Evolutionary conservation across 2,113 vertebrate genomes (phyloP), one percentile per base, ranked within the genome.

Genomic region (Hirundichthys speculiger): DNA sequence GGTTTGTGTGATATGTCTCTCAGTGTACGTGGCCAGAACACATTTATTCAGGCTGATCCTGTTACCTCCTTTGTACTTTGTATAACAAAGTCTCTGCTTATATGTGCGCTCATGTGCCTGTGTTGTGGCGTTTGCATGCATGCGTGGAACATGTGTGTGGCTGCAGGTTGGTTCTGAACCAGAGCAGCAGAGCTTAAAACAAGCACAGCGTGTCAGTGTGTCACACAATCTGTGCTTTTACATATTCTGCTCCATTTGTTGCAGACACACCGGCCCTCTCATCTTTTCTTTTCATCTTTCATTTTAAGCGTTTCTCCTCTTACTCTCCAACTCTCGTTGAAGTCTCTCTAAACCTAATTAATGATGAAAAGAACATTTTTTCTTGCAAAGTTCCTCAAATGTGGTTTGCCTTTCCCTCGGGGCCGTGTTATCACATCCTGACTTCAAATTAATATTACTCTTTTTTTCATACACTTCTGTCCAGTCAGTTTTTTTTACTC

Each of bases 331-430:
- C 83, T 90, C 84, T 86, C 91, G 87, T 73, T 70, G 54, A 72
- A 80, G 76, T 82, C 30, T 6, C 74, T 80, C 64, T 91, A 86
- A 91, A 88, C 86, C 74, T 92, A 92, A 94, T 93, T 90, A 89
- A 80, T 85, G 70, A 76, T 90, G 90, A 92, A 92, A 92, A 92
- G 89, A 87, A 90, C 89, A 83, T 92, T 93, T 82, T 91, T 86
- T 83, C 45, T 87, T 80, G 76, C 73, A 69, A 83, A 84, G 83
- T 88, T 82, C 83, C 90, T 84, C 79, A 88, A 86, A 89, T 86
- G 75, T 76, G 77, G 83, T 90, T 88, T 92, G 87, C 88, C 88
- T 90, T 81, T 92, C 69, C 79, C 65, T 69, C 34, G 52, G 43
- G 79, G 69, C 59, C 56, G 56, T 75, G 41, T 86, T 65, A 80